phyloP scores from a whole-genome alignment of 1,140 invertebrate species.

The Drosophila teissieri region DNA sequence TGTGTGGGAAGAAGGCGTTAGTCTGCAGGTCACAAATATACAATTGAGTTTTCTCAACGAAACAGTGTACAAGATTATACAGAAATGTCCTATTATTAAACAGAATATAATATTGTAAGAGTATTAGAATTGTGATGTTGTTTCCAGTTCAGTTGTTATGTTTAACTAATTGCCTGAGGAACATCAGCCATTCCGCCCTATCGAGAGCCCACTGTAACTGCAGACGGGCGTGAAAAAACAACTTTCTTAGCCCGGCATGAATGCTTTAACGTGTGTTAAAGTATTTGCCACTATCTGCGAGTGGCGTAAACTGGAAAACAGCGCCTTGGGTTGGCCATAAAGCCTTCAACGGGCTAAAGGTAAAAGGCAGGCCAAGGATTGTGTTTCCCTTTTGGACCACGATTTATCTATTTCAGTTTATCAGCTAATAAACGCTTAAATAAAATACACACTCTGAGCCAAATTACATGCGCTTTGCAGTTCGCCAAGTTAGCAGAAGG shows the following conservation, averaged over 20 bases:
- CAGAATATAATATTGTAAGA: no score
- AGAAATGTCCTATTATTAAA: no score
- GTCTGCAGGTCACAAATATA: not conserved
- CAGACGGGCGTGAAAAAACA: slow-evolving; percentile 61
- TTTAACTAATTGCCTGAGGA: not conserved
- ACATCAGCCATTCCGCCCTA: not conserved
- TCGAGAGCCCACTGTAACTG: slow-evolving; percentile 18
- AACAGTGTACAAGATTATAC: not conserved
- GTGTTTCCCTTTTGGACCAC: slow-evolving; percentile 36
- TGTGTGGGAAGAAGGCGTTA: slow-evolving; percentile 11
- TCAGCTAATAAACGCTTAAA: slow-evolving; percentile 83
- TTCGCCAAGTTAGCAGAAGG: slow-evolving; percentile 16
- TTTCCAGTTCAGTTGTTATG: no score
- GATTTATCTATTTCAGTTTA: slow-evolving; percentile 82
- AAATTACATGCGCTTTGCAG: slow-evolving; percentile 73
- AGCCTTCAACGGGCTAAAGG: slow-evolving; percentile 62
- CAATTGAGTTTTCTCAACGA: not conserved
- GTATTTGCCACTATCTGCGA: slow-evolving; percentile 68
- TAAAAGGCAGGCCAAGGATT: slow-evolving; percentile 13
- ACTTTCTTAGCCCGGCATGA: slow-evolving; percentile 66
- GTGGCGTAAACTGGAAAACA: slow-evolving; percentile 45
- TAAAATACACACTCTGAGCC: slow-evolving; percentile 82
- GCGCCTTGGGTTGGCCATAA: slow-evolving; percentile 64
- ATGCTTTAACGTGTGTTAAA: slow-evolving; percentile 62
- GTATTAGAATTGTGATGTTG: no score